Evolutionary conservation across 1,140 invertebrate genomes (phyloP), one percentile per base, ranked within the genome.

Genomic region (Ooceraea biroi): DNA sequence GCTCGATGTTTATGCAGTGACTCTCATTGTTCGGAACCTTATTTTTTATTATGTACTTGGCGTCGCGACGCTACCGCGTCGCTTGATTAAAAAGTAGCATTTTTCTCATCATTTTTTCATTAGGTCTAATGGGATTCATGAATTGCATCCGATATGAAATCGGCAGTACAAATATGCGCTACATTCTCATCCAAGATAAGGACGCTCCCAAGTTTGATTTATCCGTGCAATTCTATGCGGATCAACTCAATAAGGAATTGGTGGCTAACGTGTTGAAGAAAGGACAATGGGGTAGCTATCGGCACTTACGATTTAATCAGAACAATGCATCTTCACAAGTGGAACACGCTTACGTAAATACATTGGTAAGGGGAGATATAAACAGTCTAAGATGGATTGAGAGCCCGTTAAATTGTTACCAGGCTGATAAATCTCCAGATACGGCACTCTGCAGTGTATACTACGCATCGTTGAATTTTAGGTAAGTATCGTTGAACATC

Each of bases 381-480:
- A 97, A 98, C 1, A 99, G 98, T 90, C 95, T 99, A n/a, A 96
- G 96, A 77, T 99, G 99, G 99, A 97, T 99, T 85, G 98, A 99
- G 95, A 97, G 97, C 63, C 97, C 97, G 3, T 95, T 98, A 72
- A 95, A 95, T 55, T 96, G 95, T 89, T 95, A 96, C 74, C 61
- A 25, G 1, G n/a, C n/a, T 92, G 30, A 96, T 97, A 90, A 93
- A n/a, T 98, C 1, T 99, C 98, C 93, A 95, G 95, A n/a, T n/a
- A n/a, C n/a, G n/a, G n/a, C n/a, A n/a, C n/a, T n/a, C n/a, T n/a
- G n/a, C n/a, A n/a, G n/a, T 82, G 98, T 99, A 8, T 97, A 98
- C 92, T 99, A 98, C 94, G 97, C 98, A 4, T 97, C 99, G 27
- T 95, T 99, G 4, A 99, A 99, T 94, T 99, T 99, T 97, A 89